These are phyloP conservation scores for Agriopis marginaria DNA, from an alignment of 2,888 invertebrate genomes.

Conservation along the genomic window DNA sequence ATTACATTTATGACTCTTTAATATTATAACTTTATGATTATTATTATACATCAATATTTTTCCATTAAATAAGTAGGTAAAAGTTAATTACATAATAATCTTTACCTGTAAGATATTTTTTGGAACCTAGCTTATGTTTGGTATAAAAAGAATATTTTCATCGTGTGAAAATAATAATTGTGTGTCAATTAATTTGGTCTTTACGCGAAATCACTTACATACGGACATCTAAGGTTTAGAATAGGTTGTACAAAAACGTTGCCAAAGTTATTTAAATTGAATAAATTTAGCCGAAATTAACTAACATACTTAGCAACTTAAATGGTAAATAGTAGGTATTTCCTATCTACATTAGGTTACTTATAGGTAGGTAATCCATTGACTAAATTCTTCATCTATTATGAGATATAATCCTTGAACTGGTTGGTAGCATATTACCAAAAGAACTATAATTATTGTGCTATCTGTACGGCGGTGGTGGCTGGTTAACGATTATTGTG, in stretches of 20 bases:
- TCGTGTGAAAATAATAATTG: too few species aligned
- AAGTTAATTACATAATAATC: neutral
- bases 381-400: neutral
- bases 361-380: neutral
- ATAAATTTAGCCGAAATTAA: neutral
- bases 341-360: neutral
- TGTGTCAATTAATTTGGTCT: too few species aligned
- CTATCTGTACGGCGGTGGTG: constrained; percentile 65
- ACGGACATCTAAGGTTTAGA: too few species aligned
- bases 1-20: neutral
- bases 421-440: neutral
- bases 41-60: neutral
- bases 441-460: neutral
- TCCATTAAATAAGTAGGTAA: neutral
- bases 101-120: neutral
- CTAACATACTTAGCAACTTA: neutral
- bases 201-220: too few species aligned
- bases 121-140: neutral
- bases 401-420: constrained; percentile 4
- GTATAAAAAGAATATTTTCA: too few species aligned
- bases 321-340: neutral
- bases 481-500: constrained; percentile 52
- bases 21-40: neutral
- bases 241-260: neutral
- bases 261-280: neutral